Evolutionary conservation across 2,888 invertebrate species (phyloP).

Genomic region (Steinernema carpocapsae): DNA sequence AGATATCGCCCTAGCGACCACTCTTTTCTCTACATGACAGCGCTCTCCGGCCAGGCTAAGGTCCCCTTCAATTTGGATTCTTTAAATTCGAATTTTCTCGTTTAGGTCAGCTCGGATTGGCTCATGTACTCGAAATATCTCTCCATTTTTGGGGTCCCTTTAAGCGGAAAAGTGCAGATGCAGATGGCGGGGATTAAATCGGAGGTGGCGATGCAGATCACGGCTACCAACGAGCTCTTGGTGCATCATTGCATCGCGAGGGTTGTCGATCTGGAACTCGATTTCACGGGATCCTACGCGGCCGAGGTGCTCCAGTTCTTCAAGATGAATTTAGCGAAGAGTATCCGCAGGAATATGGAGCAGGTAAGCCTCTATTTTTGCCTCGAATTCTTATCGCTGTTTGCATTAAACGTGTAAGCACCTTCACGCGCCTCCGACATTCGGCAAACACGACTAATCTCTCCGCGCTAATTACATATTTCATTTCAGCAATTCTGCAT

Average conservation of each 20-base stretch:
- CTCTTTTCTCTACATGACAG: slow-evolving; percentile 61
- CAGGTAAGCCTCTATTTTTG: too few relatives aligned
- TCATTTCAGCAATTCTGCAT: slow-evolving; percentile 59
- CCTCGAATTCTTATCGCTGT: slow-evolving; percentile 5
- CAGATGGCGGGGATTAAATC: slow-evolving; percentile 62
- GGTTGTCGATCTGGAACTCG: slow-evolving; percentile 43
- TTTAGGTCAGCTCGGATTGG: slow-evolving; percentile 59
- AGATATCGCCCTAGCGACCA: slow-evolving; percentile 62
- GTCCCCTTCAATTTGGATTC: slow-evolving; percentile 30
- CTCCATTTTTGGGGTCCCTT: slow-evolving; percentile 56
- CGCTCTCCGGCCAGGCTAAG: slow-evolving; percentile 60
- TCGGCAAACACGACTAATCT: neutral
- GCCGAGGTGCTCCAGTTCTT: slow-evolving; percentile 63
- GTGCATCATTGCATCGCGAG: slow-evolving; percentile 62
- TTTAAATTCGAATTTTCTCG: neutral
- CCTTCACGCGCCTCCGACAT: too few relatives aligned
- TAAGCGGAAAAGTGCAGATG: slow-evolving; percentile 58
- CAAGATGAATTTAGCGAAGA: slow-evolving; percentile 55
- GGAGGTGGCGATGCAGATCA: slow-evolving; percentile 60
- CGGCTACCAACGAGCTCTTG: slow-evolving; percentile 52
- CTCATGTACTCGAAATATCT: slow-evolving; percentile 56
- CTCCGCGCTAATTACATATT: neutral
- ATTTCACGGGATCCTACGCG: slow-evolving; percentile 47
- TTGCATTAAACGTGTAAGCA: too few relatives aligned
- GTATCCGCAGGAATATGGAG: slow-evolving; percentile 58